Evolutionary conservation across 2,113 vertebrate genomes (phyloP).

Genomic region (Siphamia tubifer): DNA sequence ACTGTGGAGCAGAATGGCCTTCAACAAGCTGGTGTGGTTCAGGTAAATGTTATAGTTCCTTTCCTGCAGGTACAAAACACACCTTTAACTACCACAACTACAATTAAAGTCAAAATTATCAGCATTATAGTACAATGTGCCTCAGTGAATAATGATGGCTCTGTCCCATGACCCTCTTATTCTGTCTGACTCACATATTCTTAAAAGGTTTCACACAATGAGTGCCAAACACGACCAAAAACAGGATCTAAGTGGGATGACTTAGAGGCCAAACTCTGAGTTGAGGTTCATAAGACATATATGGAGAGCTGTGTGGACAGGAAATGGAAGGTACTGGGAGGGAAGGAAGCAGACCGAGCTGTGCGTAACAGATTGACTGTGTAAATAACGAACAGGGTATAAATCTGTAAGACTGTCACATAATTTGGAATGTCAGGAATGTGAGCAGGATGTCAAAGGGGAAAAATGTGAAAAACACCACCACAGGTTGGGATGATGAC

Average conservation of each 20-base stretch:
- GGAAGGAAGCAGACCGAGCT: slow-evolving; percentile 60
- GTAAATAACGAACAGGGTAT: slow-evolving; percentile 51
- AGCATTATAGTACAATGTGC: slow-evolving; percentile 12
- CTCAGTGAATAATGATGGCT: slow-evolving; percentile 41
- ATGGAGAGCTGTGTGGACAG: slow-evolving; percentile 34
- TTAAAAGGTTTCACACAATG: slow-evolving; percentile 59
- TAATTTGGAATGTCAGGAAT: slow-evolving; percentile 60
- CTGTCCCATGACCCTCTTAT: slow-evolving; percentile 46
- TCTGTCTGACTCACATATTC: slow-evolving; percentile 32
- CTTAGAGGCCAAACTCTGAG: slow-evolving; percentile 18
- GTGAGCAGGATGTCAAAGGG: slow-evolving; percentile 37
- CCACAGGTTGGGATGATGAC: neutral
- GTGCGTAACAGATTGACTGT: slow-evolving; percentile 54
- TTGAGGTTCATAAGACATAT: slow-evolving; percentile 26
- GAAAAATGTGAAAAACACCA: slow-evolving; percentile 27
- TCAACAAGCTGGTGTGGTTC: slow-evolving; percentile 94
- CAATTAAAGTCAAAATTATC: slow-evolving; percentile 38
- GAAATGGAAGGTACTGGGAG: slow-evolving; percentile 55
- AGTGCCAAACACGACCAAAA: slow-evolving; percentile 20
- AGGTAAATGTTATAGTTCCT: slow-evolving; percentile 95
- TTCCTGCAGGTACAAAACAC: slow-evolving; percentile 80
- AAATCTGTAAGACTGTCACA: slow-evolving; percentile 46
- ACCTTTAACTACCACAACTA: slow-evolving; percentile 32
- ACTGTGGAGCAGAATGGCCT: slow-evolving; percentile 93
- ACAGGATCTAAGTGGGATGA: slow-evolving; percentile 41